phyloP scores from a whole-genome alignment of 2,797 vertebrate genomes.

The Acanthis flammea region DNA sequence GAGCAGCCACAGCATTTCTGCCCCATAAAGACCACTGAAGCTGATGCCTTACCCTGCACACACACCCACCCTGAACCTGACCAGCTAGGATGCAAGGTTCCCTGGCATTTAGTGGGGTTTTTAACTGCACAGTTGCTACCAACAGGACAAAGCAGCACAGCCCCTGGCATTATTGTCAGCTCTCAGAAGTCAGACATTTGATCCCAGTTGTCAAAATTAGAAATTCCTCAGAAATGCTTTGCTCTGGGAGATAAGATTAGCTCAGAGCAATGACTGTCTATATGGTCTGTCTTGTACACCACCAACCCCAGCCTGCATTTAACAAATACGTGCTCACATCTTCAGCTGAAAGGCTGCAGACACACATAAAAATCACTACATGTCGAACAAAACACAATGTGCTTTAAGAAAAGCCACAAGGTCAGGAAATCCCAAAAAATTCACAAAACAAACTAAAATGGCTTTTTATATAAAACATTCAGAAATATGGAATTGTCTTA shows the following conservation, averaged over 20 bases:
- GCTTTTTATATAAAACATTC: background rate
- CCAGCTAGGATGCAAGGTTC: background rate
- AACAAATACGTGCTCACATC: background rate
- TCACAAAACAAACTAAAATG: background rate
- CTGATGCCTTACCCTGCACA: slow-evolving; percentile 26
- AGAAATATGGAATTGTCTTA: background rate
- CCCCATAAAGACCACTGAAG: slow-evolving; percentile 44
- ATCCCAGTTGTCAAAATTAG: slow-evolving; percentile 60
- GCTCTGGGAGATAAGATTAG: slow-evolving; percentile 38
- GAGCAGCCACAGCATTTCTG: slow-evolving; percentile 61
- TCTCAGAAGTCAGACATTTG: slow-evolving; percentile 54
- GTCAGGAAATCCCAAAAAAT: background rate
- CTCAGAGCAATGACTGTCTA: background rate
- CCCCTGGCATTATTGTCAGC: slow-evolving; percentile 39
- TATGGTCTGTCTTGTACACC: background rate
- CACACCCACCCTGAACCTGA: background rate
- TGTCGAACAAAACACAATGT: fast-evolving
- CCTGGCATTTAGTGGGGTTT: slow-evolving; percentile 20
- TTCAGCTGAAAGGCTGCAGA: background rate
- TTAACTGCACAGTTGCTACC: slow-evolving; percentile 16
- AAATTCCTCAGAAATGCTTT: slow-evolving; percentile 60
- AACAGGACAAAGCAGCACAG: slow-evolving; percentile 56
- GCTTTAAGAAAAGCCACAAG: background rate
- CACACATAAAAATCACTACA: background rate
- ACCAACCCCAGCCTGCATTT: background rate